phyloP scores from a whole-genome alignment of 1,140 invertebrate species.

The Trachymyrmex cornetzi region DNA sequence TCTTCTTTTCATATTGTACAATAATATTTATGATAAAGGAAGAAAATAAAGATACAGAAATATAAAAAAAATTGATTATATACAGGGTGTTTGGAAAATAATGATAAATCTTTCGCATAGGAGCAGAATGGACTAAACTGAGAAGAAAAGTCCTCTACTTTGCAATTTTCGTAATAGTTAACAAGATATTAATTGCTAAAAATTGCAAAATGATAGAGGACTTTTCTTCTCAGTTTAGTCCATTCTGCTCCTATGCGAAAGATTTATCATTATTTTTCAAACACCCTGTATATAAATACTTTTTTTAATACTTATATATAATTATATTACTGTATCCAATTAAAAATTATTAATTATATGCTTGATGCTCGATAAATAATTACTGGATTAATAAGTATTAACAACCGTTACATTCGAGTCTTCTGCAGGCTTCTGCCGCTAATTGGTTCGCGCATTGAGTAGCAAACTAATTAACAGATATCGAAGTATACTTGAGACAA shows the following conservation, averaged over 20 bases:
- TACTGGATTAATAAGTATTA: constrained; percentile 17
- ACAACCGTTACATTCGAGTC: constrained; percentile 47
- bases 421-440: constrained; percentile 27
- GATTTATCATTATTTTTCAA: no score
- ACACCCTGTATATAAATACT: no score
- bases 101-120: no score
- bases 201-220: no score
- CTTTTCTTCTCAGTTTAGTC: no score
- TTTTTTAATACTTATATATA: not conserved
- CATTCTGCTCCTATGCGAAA: no score
- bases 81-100: no score
- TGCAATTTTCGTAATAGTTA: no score
- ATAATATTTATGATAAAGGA: not conserved
- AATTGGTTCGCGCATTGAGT: constrained; percentile 62
- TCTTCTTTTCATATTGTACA: not conserved
- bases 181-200: no score
- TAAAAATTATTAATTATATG: constrained; percentile 6
- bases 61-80: not conserved
- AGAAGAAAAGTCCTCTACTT: no score
- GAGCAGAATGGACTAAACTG: no score
- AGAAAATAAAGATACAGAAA: not conserved
- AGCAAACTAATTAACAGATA: constrained; percentile 60
- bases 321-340: not conserved
- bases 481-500: constrained; percentile 41
- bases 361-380: constrained; percentile 15